phyloP scores from a whole-genome alignment of 2,888 invertebrate genomes.

The Drosophila basisetae region DNA sequence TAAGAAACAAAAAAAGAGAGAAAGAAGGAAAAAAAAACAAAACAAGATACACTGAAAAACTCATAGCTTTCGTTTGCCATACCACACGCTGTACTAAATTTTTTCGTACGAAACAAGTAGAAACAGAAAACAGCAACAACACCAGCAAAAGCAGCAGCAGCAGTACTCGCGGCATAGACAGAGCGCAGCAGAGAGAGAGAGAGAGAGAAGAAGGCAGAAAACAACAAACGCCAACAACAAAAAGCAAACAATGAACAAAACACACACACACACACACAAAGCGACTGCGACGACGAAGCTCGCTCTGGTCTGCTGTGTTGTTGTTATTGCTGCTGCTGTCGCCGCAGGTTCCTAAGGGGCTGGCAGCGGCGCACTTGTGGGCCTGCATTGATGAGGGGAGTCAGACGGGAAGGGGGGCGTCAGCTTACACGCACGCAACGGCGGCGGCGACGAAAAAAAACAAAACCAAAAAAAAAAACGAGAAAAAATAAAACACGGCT shows the following conservation, averaged over 20 bases:
- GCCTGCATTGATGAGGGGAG: constrained; percentile 28
- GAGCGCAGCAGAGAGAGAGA: constrained; percentile 25
- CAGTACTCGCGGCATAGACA: constrained; percentile 22
- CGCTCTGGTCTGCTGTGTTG: constrained; percentile 41
- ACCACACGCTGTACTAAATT: constrained; percentile 83
- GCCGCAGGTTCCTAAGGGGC: constrained; percentile 75
- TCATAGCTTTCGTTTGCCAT: constrained; percentile 85
- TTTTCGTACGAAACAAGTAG: constrained; percentile 76
- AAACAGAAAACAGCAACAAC: constrained; percentile 64
- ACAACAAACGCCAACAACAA: constrained; percentile 75
- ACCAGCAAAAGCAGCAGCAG: constrained; percentile 1
- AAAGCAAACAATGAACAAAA: constrained; percentile 79
- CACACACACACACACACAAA: constrained; percentile 39
- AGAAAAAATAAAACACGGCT: constrained; percentile 56
- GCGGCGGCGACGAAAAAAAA: constrained; percentile 51
- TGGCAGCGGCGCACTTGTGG: constrained; percentile 62
- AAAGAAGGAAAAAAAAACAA: constrained; percentile 38
- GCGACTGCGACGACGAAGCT: constrained; percentile 47
- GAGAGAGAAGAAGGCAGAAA: constrained; percentile 55
- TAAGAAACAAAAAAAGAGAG: constrained; percentile 25
- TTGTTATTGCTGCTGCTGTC: constrained; percentile 34
- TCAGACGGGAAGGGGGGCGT: constrained; percentile 48
- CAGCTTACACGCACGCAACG: constrained; percentile 79
- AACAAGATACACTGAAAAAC: constrained; percentile 81
- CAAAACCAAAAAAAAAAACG: constrained; percentile 44